Evolutionary conservation across 2,888 invertebrate species (phyloP).

Genomic region (Dilophus febrilis): DNA sequence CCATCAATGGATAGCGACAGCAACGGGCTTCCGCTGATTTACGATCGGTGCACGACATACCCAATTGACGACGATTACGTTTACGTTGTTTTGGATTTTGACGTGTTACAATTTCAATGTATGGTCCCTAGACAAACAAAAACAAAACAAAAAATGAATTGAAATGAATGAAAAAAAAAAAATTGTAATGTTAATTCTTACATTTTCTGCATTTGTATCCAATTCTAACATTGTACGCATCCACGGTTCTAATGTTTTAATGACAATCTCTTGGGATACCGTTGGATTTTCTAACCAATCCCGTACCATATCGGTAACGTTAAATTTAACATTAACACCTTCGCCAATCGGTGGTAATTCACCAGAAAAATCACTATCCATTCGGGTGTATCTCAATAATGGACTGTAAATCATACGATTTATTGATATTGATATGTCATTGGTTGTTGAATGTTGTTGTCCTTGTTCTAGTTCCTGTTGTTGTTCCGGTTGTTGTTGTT

Average conservation of each 20-base stretch:
- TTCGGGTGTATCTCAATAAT: slow-evolving; percentile 18
- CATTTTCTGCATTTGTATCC: slow-evolving; percentile 41
- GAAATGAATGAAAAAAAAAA: background rate
- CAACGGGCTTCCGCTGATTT: slow-evolving; percentile 54
- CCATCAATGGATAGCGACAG: slow-evolving; percentile 83
- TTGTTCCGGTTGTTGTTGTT: background rate
- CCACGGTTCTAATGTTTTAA: slow-evolving; percentile 48
- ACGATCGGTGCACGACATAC: slow-evolving; percentile 49
- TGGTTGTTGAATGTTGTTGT: too few relatives aligned
- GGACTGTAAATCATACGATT: slow-evolving; percentile 18
- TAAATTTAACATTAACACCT: slow-evolving; percentile 50
- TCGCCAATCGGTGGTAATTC: slow-evolving; percentile 24
- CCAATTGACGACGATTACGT: slow-evolving; percentile 58
- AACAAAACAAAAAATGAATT: background rate
- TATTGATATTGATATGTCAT: slow-evolving; percentile 20
- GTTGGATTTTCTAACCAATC: slow-evolving; percentile 61
- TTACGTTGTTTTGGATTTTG: slow-evolving; percentile 38
- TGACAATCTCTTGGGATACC: slow-evolving; percentile 58
- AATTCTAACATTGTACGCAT: slow-evolving; percentile 48
- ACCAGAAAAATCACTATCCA: slow-evolving; percentile 21
- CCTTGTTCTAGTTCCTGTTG: background rate
- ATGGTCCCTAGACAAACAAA: slow-evolving; percentile 18
- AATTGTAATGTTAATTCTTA: slow-evolving; percentile 13
- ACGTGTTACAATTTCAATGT: slow-evolving; percentile 25
- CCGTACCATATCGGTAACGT: slow-evolving; percentile 54